Percentiles rank a stretch among this genome's conserved stretches.
These are phyloP conservation scores for Caenorhabditis macrosperma DNA, from an alignment of 2,888 invertebrate genomes.

Conservation along the genomic window DNA sequence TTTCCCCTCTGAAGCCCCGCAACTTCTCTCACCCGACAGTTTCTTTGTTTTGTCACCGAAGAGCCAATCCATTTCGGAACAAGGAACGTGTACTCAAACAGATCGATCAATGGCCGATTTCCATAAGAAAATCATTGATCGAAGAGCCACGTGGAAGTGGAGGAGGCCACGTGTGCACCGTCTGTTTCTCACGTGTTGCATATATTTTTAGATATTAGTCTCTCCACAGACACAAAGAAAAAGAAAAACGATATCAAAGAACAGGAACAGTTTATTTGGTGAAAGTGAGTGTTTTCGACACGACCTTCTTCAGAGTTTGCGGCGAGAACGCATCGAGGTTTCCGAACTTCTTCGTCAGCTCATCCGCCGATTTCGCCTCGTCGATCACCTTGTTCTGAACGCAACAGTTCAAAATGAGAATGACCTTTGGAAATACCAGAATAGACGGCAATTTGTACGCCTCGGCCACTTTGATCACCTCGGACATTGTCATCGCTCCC, in stretches of 20 bases:
- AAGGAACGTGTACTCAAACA: too few species aligned
- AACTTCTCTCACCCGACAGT: constrained; percentile 29
- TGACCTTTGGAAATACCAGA: not conserved
- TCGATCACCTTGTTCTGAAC: not conserved
- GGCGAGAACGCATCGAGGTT: not conserved
- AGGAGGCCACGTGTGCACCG: not conserved
- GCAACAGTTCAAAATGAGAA: too few species aligned
- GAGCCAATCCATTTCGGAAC: constrained; percentile 13
- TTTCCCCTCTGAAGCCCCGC: too few species aligned
- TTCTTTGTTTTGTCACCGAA: not conserved
- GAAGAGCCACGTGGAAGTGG: not conserved
- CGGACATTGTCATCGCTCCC: not conserved
- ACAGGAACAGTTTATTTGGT: not conserved
- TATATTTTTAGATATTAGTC: too few species aligned
- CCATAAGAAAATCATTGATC: too few species aligned
- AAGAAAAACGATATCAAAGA: too few species aligned
- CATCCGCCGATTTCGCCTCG: constrained; percentile 1
- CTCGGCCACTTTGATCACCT: constrained; percentile 5
- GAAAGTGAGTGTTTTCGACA: not conserved
- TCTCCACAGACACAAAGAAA: not conserved
- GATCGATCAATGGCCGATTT: too few species aligned
- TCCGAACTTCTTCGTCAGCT: constrained; percentile 12
- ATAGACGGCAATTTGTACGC: not conserved
- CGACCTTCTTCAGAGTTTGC: constrained; percentile 5
- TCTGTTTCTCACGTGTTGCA: not conserved